Evolutionary conservation across 92 coral and sea anemone species (phyloP), one percentile per base, ranked within the genome.

Genomic region (Phymanthus crucifer): DNA sequence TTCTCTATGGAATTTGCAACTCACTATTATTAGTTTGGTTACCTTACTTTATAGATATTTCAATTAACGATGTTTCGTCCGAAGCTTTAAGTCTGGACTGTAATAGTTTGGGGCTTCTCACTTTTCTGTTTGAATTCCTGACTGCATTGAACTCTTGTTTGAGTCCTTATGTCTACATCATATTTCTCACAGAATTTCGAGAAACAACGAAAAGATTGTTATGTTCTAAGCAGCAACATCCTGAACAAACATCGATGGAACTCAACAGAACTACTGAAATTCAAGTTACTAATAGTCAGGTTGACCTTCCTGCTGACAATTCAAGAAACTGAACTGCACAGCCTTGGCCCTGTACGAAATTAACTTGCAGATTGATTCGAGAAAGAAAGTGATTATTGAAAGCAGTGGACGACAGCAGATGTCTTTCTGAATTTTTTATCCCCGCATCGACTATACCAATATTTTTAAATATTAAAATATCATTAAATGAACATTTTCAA

Each of bases 101-200:
- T 17, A 43, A 43, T n/a, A n/a, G n/a, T 11, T 43, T 54, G 29
- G 2, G 0, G 29, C 24, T 0, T 1, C 0, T 19, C 26, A 0
- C 9, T 3, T 18, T 52, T 26, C 13, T 43, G 14, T 5, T 17
- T 43, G 1, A 43, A 2, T 43, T 43, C 11, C 1, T 43, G 11
- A 1, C 13, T 3, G 43, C 9, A 38, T 38, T 69, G 4, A 69
- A 69, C 73, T 69, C 45, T 34, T 69, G 46, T 24, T 16, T 69
- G 8, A 69, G 73, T 34, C 73, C 73, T 34, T 69, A 38, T 69
- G 19, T 69, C 31, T 69, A 69, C 73, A 32, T 34, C 2, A 38
- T 34, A 34, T 35, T 69, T 69, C 73, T 69, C 17, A 45, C 24
- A 1, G 73, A 69, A 38, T 69, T 69, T 69, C 73, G 45, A 18